Base-by-base conservation (phyloP, 1,140 invertebrate species). In the Branchinecta lynchi region DNA sequence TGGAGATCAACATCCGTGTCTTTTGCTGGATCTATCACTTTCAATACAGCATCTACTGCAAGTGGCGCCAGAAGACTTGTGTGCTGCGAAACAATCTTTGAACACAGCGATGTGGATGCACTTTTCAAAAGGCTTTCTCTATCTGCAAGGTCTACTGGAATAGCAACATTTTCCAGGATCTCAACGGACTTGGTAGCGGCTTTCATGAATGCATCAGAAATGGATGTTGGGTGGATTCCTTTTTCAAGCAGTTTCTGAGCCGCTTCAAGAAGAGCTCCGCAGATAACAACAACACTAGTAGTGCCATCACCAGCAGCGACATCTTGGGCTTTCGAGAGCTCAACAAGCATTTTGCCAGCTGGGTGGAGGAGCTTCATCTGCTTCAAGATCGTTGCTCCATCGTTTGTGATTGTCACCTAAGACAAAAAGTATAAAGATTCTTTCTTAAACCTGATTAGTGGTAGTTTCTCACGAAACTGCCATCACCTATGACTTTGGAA, bases 291-390 rank as follows among this genome's bases (percentile, higher is more conserved):
- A 69, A 99, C 96, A 66, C 92, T 93, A 5, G 96, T 99, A 21
- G 97, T 99, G 66, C 97, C 97, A 84, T 99, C 97, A 69, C 97
- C 97, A 75, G 97, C 97, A 81, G 99, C 96, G 74, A 96, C 86
- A 82, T 99, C 96, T 82, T 99, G 97, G 43, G 96, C 96, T 76
- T 96, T 91, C 2, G 96, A 98, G 70, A 99, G 81, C 79, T 99
- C 96, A 6, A 99, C 96, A 73, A 99, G 81, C 96, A 99, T 98
- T 87, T 98, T 98, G 60, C 96, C 96, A 74, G 97, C 95, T 70
- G 97, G 97, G 81, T 99, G 97, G 73, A 96, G 83, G 9, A 99
- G 93, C 81, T 95, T 94, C 89, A 99, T 99, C 82, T 99, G 89
- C 79, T 98, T 98, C 51, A 99, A 81, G 81, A 99, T 99, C 43